A percentile compares a stretch with the other conserved stretches of the same genome.
Conservation (phyloP, 2,888 invertebrate genomes). For the Macrophya annulata region DNA sequence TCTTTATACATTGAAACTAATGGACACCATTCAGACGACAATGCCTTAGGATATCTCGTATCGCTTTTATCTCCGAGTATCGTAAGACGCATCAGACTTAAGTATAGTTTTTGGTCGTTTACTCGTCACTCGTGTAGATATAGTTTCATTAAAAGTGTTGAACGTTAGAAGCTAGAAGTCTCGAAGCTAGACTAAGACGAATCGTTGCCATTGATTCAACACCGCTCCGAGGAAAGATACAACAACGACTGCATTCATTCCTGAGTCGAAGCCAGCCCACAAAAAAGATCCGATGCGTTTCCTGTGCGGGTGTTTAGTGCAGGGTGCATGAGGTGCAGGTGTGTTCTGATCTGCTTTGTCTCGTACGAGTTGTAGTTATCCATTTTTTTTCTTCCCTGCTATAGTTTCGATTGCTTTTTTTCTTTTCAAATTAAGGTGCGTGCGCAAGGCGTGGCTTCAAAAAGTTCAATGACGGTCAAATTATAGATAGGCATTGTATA, state of each 20-base stretch:
- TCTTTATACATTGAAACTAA: conserved; percentile 52
- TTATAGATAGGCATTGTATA: conserved; percentile 24
- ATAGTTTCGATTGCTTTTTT: conserved; percentile 22
- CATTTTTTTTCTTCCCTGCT: not conserved
- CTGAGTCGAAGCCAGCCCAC: not conserved
- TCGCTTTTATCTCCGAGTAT: conserved; percentile 41
- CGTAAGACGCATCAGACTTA: conserved; percentile 31
- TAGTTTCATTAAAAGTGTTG: conserved; percentile 49
- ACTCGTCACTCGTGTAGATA: conserved; percentile 45
- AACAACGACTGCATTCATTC: conserved; percentile 56
- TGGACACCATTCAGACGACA: conserved; percentile 50
- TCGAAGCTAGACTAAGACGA: conserved; percentile 39
- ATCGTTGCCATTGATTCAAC: conserved; percentile 54
- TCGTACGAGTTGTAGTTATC: conserved; percentile 34
- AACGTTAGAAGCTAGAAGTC: conserved; percentile 36
- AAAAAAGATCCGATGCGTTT: conserved; percentile 52
- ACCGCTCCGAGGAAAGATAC: conserved; percentile 34
- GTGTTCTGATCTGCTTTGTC: conserved; percentile 55
- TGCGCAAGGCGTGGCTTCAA: conserved; percentile 18
- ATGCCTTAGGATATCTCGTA: conserved; percentile 46
- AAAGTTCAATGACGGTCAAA: conserved; percentile 13
- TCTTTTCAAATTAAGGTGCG: conserved; percentile 14
- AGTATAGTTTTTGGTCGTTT: conserved; percentile 32
- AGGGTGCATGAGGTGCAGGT: conserved; percentile 54
- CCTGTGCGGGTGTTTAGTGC: conserved; percentile 55